phyloP scores from a whole-genome alignment of 1,140 invertebrate species.

The Caenorhabditis elegans region DNA sequence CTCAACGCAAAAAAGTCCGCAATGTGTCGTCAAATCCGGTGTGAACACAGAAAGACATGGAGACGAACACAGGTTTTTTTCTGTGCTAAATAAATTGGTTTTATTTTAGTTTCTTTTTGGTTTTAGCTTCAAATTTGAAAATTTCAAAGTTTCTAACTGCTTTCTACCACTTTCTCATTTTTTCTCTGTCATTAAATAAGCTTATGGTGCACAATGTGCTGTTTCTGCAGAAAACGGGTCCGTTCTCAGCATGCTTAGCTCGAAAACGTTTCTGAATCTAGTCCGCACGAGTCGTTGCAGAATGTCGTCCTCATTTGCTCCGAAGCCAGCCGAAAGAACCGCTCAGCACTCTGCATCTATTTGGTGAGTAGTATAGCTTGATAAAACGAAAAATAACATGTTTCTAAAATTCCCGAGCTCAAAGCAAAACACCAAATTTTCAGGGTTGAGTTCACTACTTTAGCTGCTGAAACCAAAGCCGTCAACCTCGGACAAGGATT shows the following conservation, averaged over 20 bases:
- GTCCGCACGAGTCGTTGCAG: conserved; percentile 16
- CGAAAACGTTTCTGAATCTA: conserved; percentile 24
- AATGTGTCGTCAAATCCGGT: background rate
- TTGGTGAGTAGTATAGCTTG: background rate
- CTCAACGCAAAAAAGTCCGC: background rate
- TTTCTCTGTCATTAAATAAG: too few relatives aligned
- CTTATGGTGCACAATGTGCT: background rate
- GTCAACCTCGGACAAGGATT: conserved; percentile 96
- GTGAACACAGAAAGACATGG: background rate
- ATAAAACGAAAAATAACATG: background rate
- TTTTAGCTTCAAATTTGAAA: background rate
- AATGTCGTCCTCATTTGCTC: background rate
- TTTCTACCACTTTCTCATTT: too few relatives aligned
- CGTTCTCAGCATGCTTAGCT: conserved; percentile 27
- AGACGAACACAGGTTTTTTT: too few relatives aligned
- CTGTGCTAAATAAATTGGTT: too few relatives aligned
- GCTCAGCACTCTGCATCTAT: background rate
- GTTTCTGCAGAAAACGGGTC: conserved; percentile 29
- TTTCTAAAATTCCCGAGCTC: too few relatives aligned
- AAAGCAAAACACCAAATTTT: too few relatives aligned
- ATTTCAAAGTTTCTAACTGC: too few relatives aligned
- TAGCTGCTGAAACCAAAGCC: conserved; percentile 84
- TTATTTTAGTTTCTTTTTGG: background rate
- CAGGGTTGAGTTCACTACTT: conserved; percentile 90
- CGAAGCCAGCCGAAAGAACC: background rate